These are phyloP conservation scores for Charaxes varanes DNA, from an alignment of 1,140 invertebrate species.

Conservation along the genomic window DNA sequence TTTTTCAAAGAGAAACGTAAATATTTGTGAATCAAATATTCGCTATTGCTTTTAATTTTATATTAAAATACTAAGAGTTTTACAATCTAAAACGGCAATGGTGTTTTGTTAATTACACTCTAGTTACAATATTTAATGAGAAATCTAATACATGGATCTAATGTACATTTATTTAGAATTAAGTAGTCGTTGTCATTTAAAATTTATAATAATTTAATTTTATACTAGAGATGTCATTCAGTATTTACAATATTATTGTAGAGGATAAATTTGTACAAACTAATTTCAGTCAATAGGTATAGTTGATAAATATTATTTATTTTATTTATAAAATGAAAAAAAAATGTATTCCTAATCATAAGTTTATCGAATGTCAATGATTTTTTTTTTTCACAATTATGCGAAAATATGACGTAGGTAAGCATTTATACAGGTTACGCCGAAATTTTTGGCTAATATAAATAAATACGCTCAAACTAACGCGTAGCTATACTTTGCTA, in stretches of 20 bases:
- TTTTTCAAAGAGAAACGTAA: conserved; percentile 24
- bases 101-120: conserved; percentile 16
- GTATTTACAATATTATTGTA: conserved; percentile 25
- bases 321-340: conserved; percentile 13
- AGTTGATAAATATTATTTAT: conserved; percentile 23
- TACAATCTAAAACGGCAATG: conserved; percentile 17
- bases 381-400: conserved; percentile 7
- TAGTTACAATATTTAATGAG: conserved; percentile 30
- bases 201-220: conserved; percentile 33
- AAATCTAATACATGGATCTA: conserved; percentile 40
- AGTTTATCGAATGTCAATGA: conserved; percentile 5
- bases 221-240: conserved; percentile 10
- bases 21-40: not conserved
- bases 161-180: conserved; percentile 68
- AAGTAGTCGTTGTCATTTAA: conserved; percentile 66
- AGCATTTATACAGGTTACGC: conserved; percentile 20
- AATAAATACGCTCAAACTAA: conserved; percentile 16
- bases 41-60: conserved; percentile 39
- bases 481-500: conserved; percentile 33
- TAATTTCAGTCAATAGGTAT: conserved; percentile 32
- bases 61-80: conserved; percentile 1
- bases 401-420: conserved; percentile 1
- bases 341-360: conserved; percentile 28
- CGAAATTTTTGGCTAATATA: conserved; percentile 18
- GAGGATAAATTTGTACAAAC: conserved; percentile 24